Evolutionary conservation across 1,140 invertebrate species (phyloP), one percentile per base, ranked within the genome.

Genomic region (Matsumurasca onukii): DNA sequence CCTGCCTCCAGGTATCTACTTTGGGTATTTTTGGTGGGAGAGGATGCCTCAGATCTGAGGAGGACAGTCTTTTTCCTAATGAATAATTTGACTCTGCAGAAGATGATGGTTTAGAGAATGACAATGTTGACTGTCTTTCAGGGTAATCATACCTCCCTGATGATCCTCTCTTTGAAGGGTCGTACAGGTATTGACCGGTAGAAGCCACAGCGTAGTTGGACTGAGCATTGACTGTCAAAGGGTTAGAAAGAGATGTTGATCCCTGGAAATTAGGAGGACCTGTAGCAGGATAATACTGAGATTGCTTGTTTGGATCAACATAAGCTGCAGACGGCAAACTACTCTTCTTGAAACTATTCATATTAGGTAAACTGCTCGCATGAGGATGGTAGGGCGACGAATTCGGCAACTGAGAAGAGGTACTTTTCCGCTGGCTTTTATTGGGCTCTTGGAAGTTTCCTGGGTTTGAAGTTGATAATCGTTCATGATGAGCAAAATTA

Each of bases 1-100:
- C 78, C 57, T 82, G 73, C 64, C 80, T 75, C 85, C 85, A 86
- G 1, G 78, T 75, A 68, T 85, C 84, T 68, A 85, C 83, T 70
- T 82, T 82, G 0, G 83, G 73, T 20, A 83, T 78, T 73, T 77
- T 87, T 81, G 69, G 72, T 77, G 3, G 81, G 77, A 3, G 76
- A 74, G 1, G 72, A 74, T 67, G 17, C 13, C 52, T 64, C 2
- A 64, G n/a, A 31, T 71, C 66, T 24, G 61, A 39, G 20, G 69
- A 29, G 0, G 69, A 67, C 24, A 22, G 31, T 63, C 65, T 62
- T 31, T 70, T 70, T 2, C 27, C 68, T 2, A 30, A 63, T 20
- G 29, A 49, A 31, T 52, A 66, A 25, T 51, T 66, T 2, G 39
- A 48, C 22, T 66, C 64, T 31, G 52, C 29, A 13, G 66, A 48